Base-by-base conservation (phyloP, 2,797 vertebrate genomes). In the Moxostoma hubbsi region DNA sequence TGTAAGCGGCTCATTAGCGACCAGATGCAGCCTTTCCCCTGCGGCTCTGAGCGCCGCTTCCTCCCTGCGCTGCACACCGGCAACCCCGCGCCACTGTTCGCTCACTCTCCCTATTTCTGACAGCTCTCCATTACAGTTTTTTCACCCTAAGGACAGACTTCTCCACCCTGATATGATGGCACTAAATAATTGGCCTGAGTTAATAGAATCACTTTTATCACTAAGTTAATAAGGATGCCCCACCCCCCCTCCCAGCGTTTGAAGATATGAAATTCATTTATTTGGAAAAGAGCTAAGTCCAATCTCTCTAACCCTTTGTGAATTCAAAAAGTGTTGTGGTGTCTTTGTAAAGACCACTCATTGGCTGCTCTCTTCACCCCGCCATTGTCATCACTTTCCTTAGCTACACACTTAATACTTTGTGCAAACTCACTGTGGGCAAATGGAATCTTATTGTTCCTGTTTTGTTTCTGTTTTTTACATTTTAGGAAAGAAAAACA, bases 1-100 rank as follows among this genome's bases (percentile, higher is more conserved):
- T 88, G 89, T 88, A 81, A 92, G 91, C 84, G 89, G 83, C 92
- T 94, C 90, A 89, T 94, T 93, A 94, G 88, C 81, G 88, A 88
- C 89, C 92, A 93, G 89, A 92, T 84, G 89, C 87, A 87, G 89
- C 36, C 36, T 36, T 36, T 36, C 36, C 36, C 36, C 36, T 36
- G 36, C 36, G 43, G 81, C 88, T 85, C 83, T 86, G 89, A 91
- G 84, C 79, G 61, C 85, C 71, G 59, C 82, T 90, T 87, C 89
- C 87, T 86, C 66, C 57, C 59, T 77, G 76, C 71, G 73, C 67
- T n/a, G 72, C 65, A 54, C 80, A 47, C 61, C 68, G 83, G 81
- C 82, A 77, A 75, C 0, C 51, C 13, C 82, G 79, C 84, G 54
- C 0, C 85, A 78, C 80, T 9, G 69, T 79, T 85, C n/a, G 49